phyloP scores from a whole-genome alignment of 1,140 invertebrate species.

The Onthophagus taurus region DNA sequence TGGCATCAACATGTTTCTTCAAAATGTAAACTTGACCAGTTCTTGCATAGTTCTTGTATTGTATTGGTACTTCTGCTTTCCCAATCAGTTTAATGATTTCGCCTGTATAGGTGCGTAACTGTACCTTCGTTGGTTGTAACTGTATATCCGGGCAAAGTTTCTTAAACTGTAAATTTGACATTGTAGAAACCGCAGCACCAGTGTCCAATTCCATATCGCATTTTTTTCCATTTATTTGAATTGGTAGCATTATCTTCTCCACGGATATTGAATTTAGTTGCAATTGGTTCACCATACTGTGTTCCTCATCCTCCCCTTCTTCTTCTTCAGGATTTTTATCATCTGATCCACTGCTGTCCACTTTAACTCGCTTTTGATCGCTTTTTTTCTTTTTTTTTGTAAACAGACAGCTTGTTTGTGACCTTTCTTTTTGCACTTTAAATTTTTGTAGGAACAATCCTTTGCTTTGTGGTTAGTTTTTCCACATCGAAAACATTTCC shows the following conservation, averaged over 20 bases:
- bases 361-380: slow-evolving; percentile 4
- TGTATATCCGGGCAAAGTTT: background rate
- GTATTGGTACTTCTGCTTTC: no score
- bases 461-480: background rate
- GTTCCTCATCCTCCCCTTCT: background rate
- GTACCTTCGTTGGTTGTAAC: background rate
- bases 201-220: slow-evolving; percentile 9
- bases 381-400: background rate
- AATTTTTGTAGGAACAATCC: background rate
- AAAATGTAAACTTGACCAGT: background rate
- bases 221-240: slow-evolving; percentile 3
- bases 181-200: slow-evolving; percentile 1
- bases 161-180: no score
- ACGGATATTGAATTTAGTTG: slow-evolving; percentile 2
- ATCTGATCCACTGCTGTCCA: background rate
- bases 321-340: no score
- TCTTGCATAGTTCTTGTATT: background rate
- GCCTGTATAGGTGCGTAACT: background rate
- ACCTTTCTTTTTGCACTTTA: background rate
- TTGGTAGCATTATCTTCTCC: slow-evolving; percentile 4
- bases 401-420: slow-evolving; percentile 12
- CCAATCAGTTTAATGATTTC: slow-evolving; percentile 4
- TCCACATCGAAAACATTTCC: background rate
- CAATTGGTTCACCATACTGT: slow-evolving; percentile 1
- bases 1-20: slow-evolving; percentile 4